phyloP scores from a whole-genome alignment of 2,888 invertebrate genomes.

The Hybos culiciformis region DNA sequence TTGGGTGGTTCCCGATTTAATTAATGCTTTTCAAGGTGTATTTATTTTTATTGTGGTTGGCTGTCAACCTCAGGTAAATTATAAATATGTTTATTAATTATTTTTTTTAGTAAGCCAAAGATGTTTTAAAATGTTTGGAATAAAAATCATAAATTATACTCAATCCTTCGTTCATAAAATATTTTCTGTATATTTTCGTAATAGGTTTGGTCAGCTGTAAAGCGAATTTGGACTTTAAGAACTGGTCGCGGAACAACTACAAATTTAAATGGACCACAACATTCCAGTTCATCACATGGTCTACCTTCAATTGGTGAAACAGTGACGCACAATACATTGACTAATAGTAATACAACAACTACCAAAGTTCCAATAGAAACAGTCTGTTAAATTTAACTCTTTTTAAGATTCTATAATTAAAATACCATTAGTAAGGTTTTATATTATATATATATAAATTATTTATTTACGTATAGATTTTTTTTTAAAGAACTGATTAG shows the following conservation, averaged over 20 bases:
- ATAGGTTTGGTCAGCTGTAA: constrained; percentile 51
- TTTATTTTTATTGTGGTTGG: constrained; percentile 81
- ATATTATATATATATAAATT: no score
- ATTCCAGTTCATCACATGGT: constrained; percentile 66
- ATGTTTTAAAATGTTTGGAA: no score
- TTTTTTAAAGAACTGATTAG: no score
- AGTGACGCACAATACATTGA: constrained; percentile 53
- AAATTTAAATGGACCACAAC: constrained; percentile 47
- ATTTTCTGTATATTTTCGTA: neutral
- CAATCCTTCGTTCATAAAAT: no score
- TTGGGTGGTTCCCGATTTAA: constrained; percentile 73
- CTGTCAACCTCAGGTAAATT: constrained; percentile 66
- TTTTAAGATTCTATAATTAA: no score
- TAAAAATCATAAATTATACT: no score
- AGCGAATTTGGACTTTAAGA: constrained; percentile 49
- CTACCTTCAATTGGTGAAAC: constrained; percentile 70
- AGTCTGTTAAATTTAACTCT: constrained; percentile 29
- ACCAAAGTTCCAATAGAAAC: constrained; percentile 46
- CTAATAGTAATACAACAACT: constrained; percentile 40
- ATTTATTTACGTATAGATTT: no score
- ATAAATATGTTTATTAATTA: no score
- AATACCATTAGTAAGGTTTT: no score
- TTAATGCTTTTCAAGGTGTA: constrained; percentile 77
- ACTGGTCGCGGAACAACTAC: constrained; percentile 41
- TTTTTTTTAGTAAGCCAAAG: no score